These are phyloP conservation scores for Chymomyza caudatula DNA, from an alignment of 2,888 invertebrate genomes.

Conservation along the genomic window DNA sequence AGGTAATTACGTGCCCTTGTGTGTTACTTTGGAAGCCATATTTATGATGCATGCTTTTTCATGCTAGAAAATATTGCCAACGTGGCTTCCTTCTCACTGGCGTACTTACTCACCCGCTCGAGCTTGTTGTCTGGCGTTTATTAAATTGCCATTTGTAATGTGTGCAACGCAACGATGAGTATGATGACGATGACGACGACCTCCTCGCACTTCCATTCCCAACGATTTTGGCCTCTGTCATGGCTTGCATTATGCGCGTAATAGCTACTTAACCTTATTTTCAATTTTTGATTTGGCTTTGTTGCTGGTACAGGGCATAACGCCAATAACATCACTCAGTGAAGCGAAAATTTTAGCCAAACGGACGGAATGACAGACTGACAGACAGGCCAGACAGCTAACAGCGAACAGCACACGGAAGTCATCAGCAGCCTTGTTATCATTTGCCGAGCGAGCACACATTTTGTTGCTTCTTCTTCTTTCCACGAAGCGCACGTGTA, in stretches of 20 bases:
- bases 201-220: not conserved
- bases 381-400: slow-evolving; percentile 11
- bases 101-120: slow-evolving; percentile 2
- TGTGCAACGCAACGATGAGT: not conserved
- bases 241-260: slow-evolving; percentile 49
- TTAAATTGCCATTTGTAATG: slow-evolving; percentile 53
- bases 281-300: slow-evolving; percentile 67
- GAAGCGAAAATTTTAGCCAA: slow-evolving; percentile 11
- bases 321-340: slow-evolving; percentile 37
- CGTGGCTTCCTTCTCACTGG: too few relatives aligned
- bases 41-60: not conserved
- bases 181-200: not conserved
- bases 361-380: slow-evolving; percentile 8
- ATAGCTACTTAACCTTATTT: slow-evolving; percentile 73
- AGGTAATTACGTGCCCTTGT: slow-evolving; percentile 56
- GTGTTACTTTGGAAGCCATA: slow-evolving; percentile 30
- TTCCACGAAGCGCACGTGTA: too few relatives aligned
- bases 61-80: slow-evolving; percentile 8
- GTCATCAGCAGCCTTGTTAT: slow-evolving; percentile 71
- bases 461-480: not conserved
- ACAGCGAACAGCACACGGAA: slow-evolving; percentile 48
- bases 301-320: slow-evolving; percentile 24
- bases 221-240: not conserved
- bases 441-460: slow-evolving; percentile 35
- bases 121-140: slow-evolving; percentile 39